Base-by-base conservation (phyloP, 2,888 invertebrate species). In the Caenorhabditis zanzibari region DNA sequence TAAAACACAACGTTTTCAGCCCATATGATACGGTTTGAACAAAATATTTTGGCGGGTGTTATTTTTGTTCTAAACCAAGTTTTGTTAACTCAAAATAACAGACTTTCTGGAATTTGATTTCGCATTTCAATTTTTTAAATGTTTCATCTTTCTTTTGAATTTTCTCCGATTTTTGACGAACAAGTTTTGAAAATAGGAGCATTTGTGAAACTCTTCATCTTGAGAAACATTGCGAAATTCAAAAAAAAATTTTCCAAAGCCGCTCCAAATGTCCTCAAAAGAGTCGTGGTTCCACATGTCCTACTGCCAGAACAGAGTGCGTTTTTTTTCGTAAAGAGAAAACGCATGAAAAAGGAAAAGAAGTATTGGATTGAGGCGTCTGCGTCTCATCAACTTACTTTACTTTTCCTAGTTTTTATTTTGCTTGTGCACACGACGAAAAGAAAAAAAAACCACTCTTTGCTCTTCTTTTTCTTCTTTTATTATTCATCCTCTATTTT, bases 331-430 rank as follows among this genome's bases (percentile, higher is more conserved):
- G 24, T 14, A 44, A 58, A 49, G 63, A 63, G 66, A 38, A 75
- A 44, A 66, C 54, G 66, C 54, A 75, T 44, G 69, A 54, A 71
- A 71, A 69, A 68, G 68, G 68, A 19, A 10, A 66, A 66, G 24
- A 68, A 54, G 44, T 44, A 61, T 24, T 69, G 69, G 69, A 71
- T 69, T 61, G 69, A 63, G 26, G 24, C n/a, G 77, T 63, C 77
- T 77, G 77, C 77, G 69, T 63, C 77, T 77, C 71, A 32, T 54
- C 38, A n/a, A 16, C 47, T 28, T 58, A 44, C 28, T 56, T 44
- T 52, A 56, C 47, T 54, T 10, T 41, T 19, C 24, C 52, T 44
- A 7, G 0, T 58, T n/a, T 71, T 54, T 52, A 59, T 58, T 75
- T 52, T 22, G 38, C 35, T 56, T 59, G 32, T 72, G 66, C 58